Percentiles rank a stretch among this genome's conserved stretches.
phyloP scores from a whole-genome alignment of 1,140 invertebrate genomes.

The Fopius arisanus region DNA sequence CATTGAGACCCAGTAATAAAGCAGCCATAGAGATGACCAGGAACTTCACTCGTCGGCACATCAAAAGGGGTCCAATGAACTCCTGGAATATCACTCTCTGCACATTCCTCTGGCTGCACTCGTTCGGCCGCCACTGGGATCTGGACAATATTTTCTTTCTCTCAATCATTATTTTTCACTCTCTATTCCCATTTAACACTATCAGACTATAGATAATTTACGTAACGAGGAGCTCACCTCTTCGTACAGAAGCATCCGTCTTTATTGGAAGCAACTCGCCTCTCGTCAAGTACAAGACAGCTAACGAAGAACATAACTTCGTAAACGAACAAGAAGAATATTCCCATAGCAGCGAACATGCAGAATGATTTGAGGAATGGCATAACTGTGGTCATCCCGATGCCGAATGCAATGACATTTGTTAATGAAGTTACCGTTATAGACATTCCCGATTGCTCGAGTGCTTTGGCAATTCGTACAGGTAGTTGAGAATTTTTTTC shows the following conservation, averaged over 20 bases:
- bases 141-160: too few species aligned
- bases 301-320: conserved; percentile 69
- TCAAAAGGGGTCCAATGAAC: conserved; percentile 61
- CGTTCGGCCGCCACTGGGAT: conserved; percentile 61
- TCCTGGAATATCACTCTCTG: conserved; percentile 63
- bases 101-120: conserved; percentile 63
- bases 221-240: too few species aligned
- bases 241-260: conserved; percentile 64
- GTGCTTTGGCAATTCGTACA: conserved; percentile 58
- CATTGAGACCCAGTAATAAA: conserved; percentile 44
- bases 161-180: too few species aligned
- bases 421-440: conserved; percentile 77
- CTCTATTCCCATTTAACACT: too few species aligned
- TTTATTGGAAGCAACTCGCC: conserved; percentile 55
- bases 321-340: conserved; percentile 65
- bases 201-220: too few species aligned
- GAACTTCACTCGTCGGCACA: conserved; percentile 61
- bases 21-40: conserved; percentile 59
- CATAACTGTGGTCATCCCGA: conserved; percentile 69
- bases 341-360: conserved; percentile 64
- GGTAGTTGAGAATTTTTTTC: conserved; percentile 52
- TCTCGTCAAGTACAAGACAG: conserved; percentile 66
- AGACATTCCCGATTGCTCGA: conserved; percentile 70
- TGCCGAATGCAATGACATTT: conserved; percentile 72
- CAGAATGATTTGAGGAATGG: conserved; percentile 66